Percentiles rank a stretch among this genome's conserved stretches.
These are phyloP conservation scores for Kryptopterus vitreolus DNA, from an alignment of 2,797 vertebrate species.

Conservation along the genomic window DNA sequence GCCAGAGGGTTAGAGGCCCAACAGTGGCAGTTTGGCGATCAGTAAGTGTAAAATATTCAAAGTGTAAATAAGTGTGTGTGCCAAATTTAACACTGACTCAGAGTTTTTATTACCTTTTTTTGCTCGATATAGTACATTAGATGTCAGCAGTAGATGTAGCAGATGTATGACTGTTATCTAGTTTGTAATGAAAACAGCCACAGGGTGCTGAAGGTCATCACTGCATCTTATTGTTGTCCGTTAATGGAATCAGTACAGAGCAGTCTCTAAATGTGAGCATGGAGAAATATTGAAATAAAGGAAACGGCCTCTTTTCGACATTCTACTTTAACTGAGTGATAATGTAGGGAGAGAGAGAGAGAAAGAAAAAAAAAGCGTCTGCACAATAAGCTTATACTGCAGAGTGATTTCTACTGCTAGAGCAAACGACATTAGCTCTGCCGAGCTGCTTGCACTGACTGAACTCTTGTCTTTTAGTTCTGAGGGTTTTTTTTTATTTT, in stretches of 20 bases:
- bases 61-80: background rate
- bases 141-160: background rate
- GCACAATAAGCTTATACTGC: background rate
- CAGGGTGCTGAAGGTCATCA: background rate
- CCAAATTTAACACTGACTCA: background rate
- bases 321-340: background rate
- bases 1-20: too few relatives aligned
- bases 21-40: too few relatives aligned
- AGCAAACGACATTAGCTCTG: background rate
- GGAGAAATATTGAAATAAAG: constrained; percentile 3
- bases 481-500: background rate
- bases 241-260: background rate
- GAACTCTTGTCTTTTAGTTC: constrained; percentile 8
- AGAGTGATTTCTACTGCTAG: background rate
- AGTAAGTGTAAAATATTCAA: background rate
- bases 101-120: constrained; percentile 4
- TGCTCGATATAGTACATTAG: background rate
- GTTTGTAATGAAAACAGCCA: constrained; percentile 4
- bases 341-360: background rate
- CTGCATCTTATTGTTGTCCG: background rate
- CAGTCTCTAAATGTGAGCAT: background rate
- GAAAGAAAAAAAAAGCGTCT: background rate
- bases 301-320: background rate
- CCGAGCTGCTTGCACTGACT: background rate
- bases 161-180: background rate